These are phyloP conservation scores for Marmota monax DNA, from an alignment of 2,113 vertebrate species.

Conservation along the genomic window DNA sequence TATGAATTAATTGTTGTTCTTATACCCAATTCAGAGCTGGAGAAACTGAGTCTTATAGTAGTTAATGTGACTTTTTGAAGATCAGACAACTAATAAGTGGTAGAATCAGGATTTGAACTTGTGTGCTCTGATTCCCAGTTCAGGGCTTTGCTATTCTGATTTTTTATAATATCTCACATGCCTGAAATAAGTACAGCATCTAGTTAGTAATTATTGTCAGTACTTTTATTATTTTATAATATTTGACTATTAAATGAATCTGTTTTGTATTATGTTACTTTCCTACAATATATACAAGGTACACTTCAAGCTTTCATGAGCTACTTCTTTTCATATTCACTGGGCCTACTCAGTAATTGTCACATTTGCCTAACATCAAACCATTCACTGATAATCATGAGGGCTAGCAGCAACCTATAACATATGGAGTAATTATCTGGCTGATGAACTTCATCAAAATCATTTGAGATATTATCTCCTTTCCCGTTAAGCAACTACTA, in stretches of 20 bases:
- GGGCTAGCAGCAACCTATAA: not conserved
- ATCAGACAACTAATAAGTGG: not conserved
- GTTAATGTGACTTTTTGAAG: constrained; percentile 15
- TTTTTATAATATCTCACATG: not conserved
- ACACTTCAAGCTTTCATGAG: not conserved
- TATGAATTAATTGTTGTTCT: constrained; percentile 16
- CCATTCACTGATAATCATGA: not conserved
- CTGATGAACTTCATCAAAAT: constrained; percentile 11
- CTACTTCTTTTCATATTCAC: not conserved
- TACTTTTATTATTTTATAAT: not conserved
- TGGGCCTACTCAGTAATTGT: not conserved
- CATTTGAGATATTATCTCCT: not conserved
- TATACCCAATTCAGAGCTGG: constrained; percentile 1
- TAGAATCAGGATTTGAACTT: constrained; percentile 38
- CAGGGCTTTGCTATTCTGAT: not conserved
- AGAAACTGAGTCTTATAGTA: constrained; percentile 8
- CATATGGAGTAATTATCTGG: not conserved
- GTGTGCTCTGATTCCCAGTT: not conserved
- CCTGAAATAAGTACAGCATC: not conserved
- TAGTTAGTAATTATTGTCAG: not conserved
- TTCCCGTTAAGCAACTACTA: not conserved
- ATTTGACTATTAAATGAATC: not conserved
- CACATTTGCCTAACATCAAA: not conserved
- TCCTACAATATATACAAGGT: not conserved
- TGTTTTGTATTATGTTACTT: not conserved